Evolutionary conservation across 2,113 vertebrate species (phyloP).

Genomic region (Pachycephala philippinensis): DNA sequence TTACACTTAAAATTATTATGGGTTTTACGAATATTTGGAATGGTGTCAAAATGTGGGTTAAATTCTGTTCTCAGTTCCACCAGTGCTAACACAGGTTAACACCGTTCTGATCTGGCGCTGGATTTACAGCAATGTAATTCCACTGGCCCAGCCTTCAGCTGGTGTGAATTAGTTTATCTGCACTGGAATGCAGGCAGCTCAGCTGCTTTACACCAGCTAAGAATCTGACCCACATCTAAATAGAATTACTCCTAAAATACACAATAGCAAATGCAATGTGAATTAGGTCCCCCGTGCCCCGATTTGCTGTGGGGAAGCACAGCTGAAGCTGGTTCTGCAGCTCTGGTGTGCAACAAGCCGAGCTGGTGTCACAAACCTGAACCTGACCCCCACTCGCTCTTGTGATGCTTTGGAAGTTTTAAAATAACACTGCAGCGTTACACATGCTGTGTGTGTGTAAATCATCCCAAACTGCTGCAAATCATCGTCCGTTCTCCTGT

Average conservation of each 20-base stretch:
- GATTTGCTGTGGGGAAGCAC: neutral
- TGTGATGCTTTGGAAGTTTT: slow-evolving; percentile 19
- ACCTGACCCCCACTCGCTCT: neutral
- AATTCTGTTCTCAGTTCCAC: slow-evolving; percentile 55
- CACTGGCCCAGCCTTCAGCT: slow-evolving; percentile 39
- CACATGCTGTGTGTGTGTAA: slow-evolving; percentile 6
- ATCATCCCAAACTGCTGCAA: slow-evolving; percentile 34
- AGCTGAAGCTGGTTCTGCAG: neutral
- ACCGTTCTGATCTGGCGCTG: slow-evolving; percentile 24
- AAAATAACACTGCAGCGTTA: slow-evolving; percentile 1
- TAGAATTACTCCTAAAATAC: slow-evolving; percentile 30
- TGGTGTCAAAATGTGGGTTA: slow-evolving; percentile 56
- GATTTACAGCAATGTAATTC: slow-evolving; percentile 58
- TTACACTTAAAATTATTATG: slow-evolving; percentile 66
- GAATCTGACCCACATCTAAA: slow-evolving; percentile 58
- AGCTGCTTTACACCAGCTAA: slow-evolving; percentile 63
- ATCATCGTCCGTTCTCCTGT: slow-evolving; percentile 21
- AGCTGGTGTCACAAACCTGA: slow-evolving; percentile 22
- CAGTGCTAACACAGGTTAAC: slow-evolving; percentile 55
- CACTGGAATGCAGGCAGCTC: slow-evolving; percentile 51
- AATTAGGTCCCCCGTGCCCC: neutral
- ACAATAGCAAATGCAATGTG: neutral
- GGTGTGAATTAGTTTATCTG: slow-evolving; percentile 66
- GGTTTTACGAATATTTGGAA: slow-evolving; percentile 55
- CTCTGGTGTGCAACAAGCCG: neutral